Conservation (phyloP, 2,797 vertebrate genomes). For the Morus bassanus region DNA sequence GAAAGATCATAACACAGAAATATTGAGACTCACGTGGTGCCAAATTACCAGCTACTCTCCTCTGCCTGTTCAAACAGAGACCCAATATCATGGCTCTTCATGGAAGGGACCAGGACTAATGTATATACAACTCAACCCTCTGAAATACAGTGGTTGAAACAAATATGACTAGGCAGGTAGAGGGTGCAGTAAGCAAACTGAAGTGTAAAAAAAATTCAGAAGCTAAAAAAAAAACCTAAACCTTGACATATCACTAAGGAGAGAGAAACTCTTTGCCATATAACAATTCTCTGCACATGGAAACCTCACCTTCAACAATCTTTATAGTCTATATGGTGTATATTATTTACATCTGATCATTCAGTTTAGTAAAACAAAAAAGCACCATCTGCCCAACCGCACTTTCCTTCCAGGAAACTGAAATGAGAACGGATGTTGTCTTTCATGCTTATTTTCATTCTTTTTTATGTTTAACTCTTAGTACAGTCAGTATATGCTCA, state of each 20-base stretch:
- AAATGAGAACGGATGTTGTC: slow-evolving; percentile 82
- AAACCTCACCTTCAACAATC: background rate
- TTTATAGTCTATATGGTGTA: slow-evolving; percentile 15
- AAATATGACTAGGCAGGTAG: background rate
- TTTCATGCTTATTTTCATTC: slow-evolving; percentile 70
- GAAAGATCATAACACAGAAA: slow-evolving; percentile 14
- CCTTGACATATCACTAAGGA: background rate
- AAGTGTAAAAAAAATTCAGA: background rate
- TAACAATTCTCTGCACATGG: background rate
- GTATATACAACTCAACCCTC: background rate
- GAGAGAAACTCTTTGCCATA: background rate
- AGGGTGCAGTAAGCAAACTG: background rate
- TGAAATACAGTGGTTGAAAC: background rate
- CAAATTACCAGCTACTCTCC: slow-evolving; percentile 19
- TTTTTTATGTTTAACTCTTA: slow-evolving; percentile 64
- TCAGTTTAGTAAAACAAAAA: slow-evolving; percentile 75
- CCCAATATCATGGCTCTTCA: background rate
- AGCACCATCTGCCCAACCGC: slow-evolving; percentile 78
- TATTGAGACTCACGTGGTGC: slow-evolving; percentile 20
- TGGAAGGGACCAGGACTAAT: background rate
- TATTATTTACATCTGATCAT: slow-evolving; percentile 68
- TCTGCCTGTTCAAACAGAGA: background rate
- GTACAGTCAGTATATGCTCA: slow-evolving; percentile 19
- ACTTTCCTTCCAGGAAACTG: slow-evolving; percentile 81
- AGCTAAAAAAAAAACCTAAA: background rate